A percentile compares a stretch with the other conserved stretches of the same genome.
Conservation (phyloP, 2,797 vertebrate genomes). For the Spinibarbus caldwelli region DNA sequence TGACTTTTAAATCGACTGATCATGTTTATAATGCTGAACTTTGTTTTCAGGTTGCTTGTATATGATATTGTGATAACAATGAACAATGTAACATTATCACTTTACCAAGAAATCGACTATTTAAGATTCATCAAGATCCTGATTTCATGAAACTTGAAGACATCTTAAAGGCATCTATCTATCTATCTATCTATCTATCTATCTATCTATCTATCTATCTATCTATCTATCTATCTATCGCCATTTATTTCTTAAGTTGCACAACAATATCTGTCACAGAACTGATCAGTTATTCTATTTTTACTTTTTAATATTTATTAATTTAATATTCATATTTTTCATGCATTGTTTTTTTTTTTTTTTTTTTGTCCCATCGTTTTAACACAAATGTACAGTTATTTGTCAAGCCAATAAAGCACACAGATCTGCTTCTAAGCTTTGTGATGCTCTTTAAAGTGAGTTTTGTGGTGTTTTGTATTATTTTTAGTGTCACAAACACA, state of each 20-base stretch:
- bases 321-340: not conserved
- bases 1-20: constrained; percentile 21
- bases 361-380: not conserved
- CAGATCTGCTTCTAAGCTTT: constrained; percentile 2
- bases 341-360: not conserved
- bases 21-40: constrained; percentile 21
- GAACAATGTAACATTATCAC: constrained; percentile 4
- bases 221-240: not conserved
- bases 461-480: not conserved
- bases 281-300: not conserved
- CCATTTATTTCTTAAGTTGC: not conserved
- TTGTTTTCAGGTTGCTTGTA: constrained; percentile 31
- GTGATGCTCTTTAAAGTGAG: not conserved
- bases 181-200: not conserved
- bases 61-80: constrained; percentile 11
- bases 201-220: not conserved
- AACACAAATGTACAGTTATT: constrained; percentile 27
- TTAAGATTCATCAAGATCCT: constrained; percentile 11
- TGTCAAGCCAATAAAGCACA: constrained; percentile 35
- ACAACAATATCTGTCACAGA: not conserved
- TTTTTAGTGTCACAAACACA: not conserved
- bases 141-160: not conserved
- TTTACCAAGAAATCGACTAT: constrained; percentile 12
- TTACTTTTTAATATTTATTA: not conserved
- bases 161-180: not conserved